Percentiles rank a stretch among this genome's conserved stretches.
phyloP scores from a whole-genome alignment of 1,140 invertebrate genomes.

The Lysiphlebus fabarum region DNA sequence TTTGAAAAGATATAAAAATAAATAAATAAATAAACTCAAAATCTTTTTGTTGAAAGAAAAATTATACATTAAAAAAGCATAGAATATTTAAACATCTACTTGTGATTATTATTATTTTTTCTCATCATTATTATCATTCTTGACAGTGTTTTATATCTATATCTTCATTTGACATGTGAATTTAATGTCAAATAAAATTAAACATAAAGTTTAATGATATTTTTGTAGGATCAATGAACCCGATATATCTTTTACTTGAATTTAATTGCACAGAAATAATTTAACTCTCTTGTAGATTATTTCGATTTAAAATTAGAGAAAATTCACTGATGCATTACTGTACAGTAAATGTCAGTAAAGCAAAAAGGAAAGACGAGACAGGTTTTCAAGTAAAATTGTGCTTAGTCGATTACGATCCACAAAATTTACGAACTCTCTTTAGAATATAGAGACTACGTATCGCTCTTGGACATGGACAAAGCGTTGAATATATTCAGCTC shows the following conservation, averaged over 20 bases:
- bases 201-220: no score
- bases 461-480: conserved; percentile 24
- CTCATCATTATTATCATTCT: no score
- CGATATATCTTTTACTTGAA: conserved; percentile 15
- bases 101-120: no score
- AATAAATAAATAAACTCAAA: no score
- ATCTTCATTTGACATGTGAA: no score
- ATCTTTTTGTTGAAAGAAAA: no score
- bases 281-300: background rate
- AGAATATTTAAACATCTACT: background rate
- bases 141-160: background rate
- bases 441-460: conserved; percentile 21
- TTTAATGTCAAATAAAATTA: background rate
- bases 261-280: conserved; percentile 25
- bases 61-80: background rate
- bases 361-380: background rate
- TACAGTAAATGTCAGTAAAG: no score
- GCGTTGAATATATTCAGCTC: conserved; percentile 16
- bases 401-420: conserved; percentile 20
- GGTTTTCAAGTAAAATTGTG: conserved; percentile 7
- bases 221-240: background rate
- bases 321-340: no score
- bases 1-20: background rate
- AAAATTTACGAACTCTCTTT: conserved; percentile 25
- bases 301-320: no score